Conservation (phyloP, 2,797 vertebrate genomes). For the Sebastes elongatus region DNA sequence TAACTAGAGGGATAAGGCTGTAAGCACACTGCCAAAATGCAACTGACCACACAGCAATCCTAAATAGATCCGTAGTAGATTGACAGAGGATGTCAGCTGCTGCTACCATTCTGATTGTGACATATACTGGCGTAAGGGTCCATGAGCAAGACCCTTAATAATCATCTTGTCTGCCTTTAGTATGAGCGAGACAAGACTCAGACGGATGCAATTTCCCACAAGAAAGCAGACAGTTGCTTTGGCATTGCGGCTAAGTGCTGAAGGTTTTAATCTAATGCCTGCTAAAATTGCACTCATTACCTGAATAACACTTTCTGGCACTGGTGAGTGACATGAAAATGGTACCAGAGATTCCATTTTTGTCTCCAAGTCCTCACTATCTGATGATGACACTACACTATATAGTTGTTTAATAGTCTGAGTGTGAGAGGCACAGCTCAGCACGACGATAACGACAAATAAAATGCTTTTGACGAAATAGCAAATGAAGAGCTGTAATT, state of each 20-base stretch:
- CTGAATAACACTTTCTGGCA: constrained; percentile 47
- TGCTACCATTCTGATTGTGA: constrained; percentile 2
- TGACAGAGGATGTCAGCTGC: constrained; percentile 5
- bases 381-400: constrained; percentile 39
- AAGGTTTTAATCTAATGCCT: constrained; percentile 48
- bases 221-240: constrained; percentile 11
- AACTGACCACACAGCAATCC: constrained; percentile 1
- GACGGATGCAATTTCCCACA: constrained; percentile 18
- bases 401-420: constrained; percentile 51
- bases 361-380: constrained; percentile 47
- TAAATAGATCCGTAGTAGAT: not conserved
- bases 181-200: constrained; percentile 8
- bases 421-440: constrained; percentile 31
- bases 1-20: not conserved
- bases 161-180: not conserved
- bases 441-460: constrained; percentile 47
- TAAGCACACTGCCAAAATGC: not conserved
- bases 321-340: constrained; percentile 50
- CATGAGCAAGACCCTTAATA: not conserved
- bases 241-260: constrained; percentile 18
- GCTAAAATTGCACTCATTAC: constrained; percentile 54
- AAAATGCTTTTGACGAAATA: constrained; percentile 53
- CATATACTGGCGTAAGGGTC: not conserved
- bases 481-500: constrained; percentile 22
- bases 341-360: constrained; percentile 34